Percentiles rank a stretch among this genome's conserved stretches.
Evolutionary conservation across 2,888 invertebrate species (phyloP).

Genomic region (Caprella mutica): DNA sequence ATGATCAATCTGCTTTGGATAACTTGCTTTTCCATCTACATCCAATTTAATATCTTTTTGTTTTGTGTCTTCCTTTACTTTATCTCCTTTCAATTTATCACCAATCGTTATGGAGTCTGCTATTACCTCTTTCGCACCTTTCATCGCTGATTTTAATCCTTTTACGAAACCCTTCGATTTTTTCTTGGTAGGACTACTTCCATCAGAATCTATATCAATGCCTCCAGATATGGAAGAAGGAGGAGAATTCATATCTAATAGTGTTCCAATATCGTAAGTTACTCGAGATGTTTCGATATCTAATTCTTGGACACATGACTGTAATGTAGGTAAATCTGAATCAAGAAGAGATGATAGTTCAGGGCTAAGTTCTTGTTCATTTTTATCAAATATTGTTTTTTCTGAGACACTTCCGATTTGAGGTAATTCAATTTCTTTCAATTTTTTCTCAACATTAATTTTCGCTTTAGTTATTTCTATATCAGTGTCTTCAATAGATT

Average conservation of each 20-base stretch:
- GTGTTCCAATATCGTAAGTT: too few species aligned
- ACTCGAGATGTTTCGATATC: too few species aligned
- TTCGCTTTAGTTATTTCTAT: not conserved
- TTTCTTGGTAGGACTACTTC: not conserved
- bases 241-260: too few species aligned
- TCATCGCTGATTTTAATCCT: not conserved
- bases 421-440: not conserved
- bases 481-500: not conserved
- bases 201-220: not conserved
- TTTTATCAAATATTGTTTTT: not conserved
- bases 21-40: too few species aligned
- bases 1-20: too few species aligned
- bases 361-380: not conserved
- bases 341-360: too few species aligned
- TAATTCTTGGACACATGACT: too few species aligned
- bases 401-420: not conserved
- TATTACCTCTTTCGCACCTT: not conserved
- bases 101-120: slow-evolving; percentile 2
- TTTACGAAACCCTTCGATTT: too few species aligned
- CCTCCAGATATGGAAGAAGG: not conserved
- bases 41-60: not conserved
- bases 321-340: too few species aligned
- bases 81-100: not conserved
- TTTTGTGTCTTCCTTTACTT: not conserved
- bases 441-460: not conserved